These are phyloP conservation scores for Poeciliopsis prolifica DNA, from an alignment of 2,113 vertebrate genomes.

Conservation along the genomic window DNA sequence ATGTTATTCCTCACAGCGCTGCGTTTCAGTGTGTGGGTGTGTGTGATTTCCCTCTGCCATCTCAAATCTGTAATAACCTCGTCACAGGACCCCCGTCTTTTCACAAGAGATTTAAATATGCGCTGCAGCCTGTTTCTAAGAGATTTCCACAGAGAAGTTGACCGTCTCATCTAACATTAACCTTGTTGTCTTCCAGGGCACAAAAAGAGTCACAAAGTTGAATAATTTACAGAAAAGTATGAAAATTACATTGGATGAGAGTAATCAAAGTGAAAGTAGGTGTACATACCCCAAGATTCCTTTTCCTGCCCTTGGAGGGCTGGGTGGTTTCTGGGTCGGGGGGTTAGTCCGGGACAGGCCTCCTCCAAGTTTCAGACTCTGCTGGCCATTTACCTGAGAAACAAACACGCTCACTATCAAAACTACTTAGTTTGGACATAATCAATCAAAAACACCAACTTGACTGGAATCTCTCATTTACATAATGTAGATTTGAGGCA, in stretches of 20 bases:
- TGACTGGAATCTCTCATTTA: too few relatives aligned
- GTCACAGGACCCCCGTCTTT: conserved; percentile 29
- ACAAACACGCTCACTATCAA: not conserved
- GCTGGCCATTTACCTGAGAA: conserved; percentile 86
- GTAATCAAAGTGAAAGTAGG: not conserved
- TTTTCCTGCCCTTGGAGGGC: conserved; percentile 90
- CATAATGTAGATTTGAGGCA: not conserved
- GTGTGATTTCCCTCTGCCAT: conserved; percentile 31
- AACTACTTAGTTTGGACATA: not conserved
- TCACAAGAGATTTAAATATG: not conserved
- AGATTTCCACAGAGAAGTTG: not conserved
- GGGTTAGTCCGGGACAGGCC: conserved; percentile 89
- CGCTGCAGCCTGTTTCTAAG: not conserved
- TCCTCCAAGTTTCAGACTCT: conserved; percentile 92
- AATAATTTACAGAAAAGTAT: not conserved
- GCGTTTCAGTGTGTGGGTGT: conserved; percentile 6
- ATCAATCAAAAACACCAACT: too few relatives aligned
- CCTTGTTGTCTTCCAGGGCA: not conserved
- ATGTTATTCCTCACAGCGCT: conserved; percentile 41
- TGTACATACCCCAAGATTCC: conserved; percentile 89
- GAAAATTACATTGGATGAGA: not conserved
- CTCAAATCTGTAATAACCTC: conserved; percentile 41
- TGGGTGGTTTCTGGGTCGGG: conserved; percentile 94
- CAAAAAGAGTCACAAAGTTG: not conserved
- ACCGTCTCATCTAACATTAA: not conserved